Percentiles rank a stretch among this genome's conserved stretches.
Conservation (phyloP, 2,113 vertebrate species). For the Pycnonotus jocosus region DNA sequence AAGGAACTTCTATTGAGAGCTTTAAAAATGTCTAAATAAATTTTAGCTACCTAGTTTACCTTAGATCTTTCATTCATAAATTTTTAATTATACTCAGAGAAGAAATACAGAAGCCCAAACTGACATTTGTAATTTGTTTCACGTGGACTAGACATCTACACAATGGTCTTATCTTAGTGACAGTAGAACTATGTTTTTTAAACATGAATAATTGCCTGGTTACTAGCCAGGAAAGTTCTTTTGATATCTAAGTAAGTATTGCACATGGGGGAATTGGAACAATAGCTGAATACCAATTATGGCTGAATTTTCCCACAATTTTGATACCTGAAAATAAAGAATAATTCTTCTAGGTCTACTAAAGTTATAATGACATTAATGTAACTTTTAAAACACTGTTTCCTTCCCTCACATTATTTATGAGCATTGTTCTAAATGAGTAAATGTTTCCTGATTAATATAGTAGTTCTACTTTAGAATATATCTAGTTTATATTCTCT, state of each 20-base stretch:
- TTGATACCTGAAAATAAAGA: not conserved
- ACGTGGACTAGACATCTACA: not conserved
- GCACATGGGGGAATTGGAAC: not conserved
- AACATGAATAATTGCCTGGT: not conserved
- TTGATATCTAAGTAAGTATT: not conserved
- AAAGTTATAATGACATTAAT: not conserved
- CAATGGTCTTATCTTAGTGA: not conserved
- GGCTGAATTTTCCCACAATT: constrained; percentile 25
- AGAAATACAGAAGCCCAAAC: not conserved
- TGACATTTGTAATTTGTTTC: not conserved
- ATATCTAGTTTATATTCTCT: not conserved
- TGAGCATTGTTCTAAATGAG: not conserved
- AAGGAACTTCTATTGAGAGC: not conserved
- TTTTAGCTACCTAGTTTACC: not conserved
- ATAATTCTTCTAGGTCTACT: not conserved
- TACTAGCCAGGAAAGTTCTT: not conserved
- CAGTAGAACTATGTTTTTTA: not conserved
- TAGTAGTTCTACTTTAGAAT: not conserved
- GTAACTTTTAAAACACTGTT: not conserved
- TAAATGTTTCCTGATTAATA: not conserved
- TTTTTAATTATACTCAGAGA: not conserved
- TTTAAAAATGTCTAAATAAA: not conserved
- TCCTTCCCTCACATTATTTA: not conserved
- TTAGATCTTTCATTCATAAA: not conserved
- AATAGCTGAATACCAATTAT: not conserved